Evolutionary conservation across 1,140 invertebrate genomes (phyloP).

Genomic region (Drosophila eugracilis): DNA sequence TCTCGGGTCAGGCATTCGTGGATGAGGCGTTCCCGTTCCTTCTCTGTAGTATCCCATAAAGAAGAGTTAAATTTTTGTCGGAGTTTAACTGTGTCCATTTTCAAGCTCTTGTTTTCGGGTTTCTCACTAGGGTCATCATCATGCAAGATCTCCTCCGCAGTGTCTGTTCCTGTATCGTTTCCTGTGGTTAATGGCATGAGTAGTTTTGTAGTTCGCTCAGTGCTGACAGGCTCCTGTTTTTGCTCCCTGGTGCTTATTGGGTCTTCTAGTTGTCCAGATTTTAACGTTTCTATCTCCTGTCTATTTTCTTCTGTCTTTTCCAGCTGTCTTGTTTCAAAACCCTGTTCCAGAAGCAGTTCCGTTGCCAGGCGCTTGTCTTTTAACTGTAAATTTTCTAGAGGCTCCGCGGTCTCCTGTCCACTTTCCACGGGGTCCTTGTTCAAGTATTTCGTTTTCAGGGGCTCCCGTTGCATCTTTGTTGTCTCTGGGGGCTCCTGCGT

Average conservation of each 20-base stretch:
- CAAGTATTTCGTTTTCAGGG: too few species aligned
- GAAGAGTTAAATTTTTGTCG: neutral
- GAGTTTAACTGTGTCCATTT: neutral
- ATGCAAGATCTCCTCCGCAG: slow-evolving; percentile 8
- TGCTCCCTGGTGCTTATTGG: neutral
- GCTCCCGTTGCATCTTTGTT: neutral
- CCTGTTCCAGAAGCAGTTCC: neutral
- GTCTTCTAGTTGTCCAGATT: neutral
- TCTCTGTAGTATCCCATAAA: neutral
- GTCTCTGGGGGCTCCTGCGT: neutral
- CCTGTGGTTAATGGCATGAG: neutral
- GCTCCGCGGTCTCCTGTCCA: neutral
- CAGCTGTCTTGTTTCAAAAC: neutral
- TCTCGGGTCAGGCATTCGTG: slow-evolving; percentile 51
- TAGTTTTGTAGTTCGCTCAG: neutral
- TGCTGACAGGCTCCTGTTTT: neutral
- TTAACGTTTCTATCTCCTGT: neutral
- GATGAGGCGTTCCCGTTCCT: slow-evolving; percentile 15
- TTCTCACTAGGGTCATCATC: neutral
- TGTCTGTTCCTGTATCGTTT: slow-evolving; percentile 19
- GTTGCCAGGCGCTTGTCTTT: neutral
- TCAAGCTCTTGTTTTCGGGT: neutral
- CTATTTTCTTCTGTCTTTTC: neutral
- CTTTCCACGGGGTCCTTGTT: neutral
- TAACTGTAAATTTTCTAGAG: neutral